Evolutionary conservation across 2,888 invertebrate genomes (phyloP).

Genomic region (Pseudolycoriella hygida): DNA sequence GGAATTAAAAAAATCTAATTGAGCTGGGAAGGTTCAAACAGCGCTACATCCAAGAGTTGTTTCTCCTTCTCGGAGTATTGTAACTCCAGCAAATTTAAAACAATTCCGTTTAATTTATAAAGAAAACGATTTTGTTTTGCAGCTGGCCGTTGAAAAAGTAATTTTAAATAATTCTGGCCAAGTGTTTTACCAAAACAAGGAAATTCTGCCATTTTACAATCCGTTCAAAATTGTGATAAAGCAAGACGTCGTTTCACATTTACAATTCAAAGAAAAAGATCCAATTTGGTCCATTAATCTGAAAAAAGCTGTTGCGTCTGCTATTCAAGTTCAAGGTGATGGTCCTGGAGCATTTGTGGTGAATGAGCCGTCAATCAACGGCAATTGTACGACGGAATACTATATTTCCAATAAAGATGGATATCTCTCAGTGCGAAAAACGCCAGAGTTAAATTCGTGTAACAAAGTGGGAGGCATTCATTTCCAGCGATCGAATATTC

Average conservation of each 20-base stretch:
- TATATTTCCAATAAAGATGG: constrained; percentile 27
- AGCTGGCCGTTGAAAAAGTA: constrained; percentile 28
- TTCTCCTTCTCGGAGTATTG: too few relatives aligned
- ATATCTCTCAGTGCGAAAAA: constrained; percentile 26
- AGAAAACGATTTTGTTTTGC: constrained; percentile 3
- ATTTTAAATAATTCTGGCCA: constrained; percentile 27
- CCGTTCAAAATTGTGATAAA: constrained; percentile 24
- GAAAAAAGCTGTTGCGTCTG: constrained; percentile 45
- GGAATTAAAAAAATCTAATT: not conserved
- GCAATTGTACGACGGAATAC: constrained; percentile 33
- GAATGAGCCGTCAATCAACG: constrained; percentile 37
- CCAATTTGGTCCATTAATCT: constrained; percentile 48
- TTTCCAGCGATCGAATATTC: constrained; percentile 26
- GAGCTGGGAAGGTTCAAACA: not conserved
- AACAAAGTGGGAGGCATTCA: constrained; percentile 25
- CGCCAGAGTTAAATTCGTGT: constrained; percentile 27
- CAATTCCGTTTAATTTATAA: not conserved
- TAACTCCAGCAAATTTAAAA: too few relatives aligned
- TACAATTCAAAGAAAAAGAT: constrained; percentile 30
- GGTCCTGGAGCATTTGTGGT: constrained; percentile 28
- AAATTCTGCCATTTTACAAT: constrained; percentile 29
- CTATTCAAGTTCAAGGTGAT: constrained; percentile 39
- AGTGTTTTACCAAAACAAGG: constrained; percentile 27
- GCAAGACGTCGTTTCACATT: constrained; percentile 23
- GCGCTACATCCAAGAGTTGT: too few relatives aligned